These are phyloP conservation scores for Heliopora coerulea DNA, from an alignment of 92 coral and sea anemone species.

Conservation along the genomic window DNA sequence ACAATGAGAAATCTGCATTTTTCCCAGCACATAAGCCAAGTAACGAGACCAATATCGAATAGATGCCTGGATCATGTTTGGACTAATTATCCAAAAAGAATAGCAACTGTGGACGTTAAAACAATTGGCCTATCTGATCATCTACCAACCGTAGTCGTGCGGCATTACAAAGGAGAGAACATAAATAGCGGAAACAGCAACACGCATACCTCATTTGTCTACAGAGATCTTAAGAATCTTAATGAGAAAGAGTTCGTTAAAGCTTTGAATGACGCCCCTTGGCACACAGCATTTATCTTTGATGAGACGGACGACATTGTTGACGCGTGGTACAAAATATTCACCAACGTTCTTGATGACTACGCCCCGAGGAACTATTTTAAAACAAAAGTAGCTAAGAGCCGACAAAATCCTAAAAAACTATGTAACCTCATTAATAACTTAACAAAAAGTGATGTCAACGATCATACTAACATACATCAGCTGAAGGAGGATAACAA, in stretches of 20 bases:
- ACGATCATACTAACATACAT: too few relatives aligned
- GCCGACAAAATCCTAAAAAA: too few relatives aligned
- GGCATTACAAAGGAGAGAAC: too few relatives aligned
- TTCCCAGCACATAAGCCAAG: background rate
- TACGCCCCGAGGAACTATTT: too few relatives aligned
- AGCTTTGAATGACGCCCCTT: background rate
- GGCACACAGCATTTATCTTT: background rate
- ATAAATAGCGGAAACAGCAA: too few relatives aligned
- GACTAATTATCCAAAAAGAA: background rate
- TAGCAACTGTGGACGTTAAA: background rate
- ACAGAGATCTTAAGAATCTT: background rate
- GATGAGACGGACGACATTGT: background rate
- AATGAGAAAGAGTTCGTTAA: background rate
- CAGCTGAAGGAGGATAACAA: too few relatives aligned
- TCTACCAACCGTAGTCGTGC: background rate
- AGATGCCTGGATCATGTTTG: constrained; percentile 6
- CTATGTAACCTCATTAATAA: too few relatives aligned
- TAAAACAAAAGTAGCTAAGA: too few relatives aligned
- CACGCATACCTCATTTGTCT: too few relatives aligned
- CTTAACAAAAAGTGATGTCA: too few relatives aligned
- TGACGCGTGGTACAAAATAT: background rate
- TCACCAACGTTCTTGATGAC: background rate
- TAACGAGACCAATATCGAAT: background rate
- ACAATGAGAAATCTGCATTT: background rate
- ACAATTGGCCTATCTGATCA: background rate